phyloP scores from a whole-genome alignment of 2,888 invertebrate genomes.

The Pammene fasciana region DNA sequence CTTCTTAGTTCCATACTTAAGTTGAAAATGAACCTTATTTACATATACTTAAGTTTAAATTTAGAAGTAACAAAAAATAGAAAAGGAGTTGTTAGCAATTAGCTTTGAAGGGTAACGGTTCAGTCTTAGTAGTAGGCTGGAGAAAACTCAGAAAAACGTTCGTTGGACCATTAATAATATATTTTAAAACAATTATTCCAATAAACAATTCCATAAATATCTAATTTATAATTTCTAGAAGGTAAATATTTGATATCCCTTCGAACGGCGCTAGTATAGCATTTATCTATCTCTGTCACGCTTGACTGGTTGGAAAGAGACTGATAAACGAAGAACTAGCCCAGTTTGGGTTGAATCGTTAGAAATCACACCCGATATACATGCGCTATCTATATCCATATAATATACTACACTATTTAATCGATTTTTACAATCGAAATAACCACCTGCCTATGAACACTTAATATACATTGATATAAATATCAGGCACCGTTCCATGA shows the following conservation, averaged over 20 bases:
- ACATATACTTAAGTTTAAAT: neutral
- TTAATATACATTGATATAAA: slow-evolving; percentile 16
- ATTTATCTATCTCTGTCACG: slow-evolving; percentile 1
- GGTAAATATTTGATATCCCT: slow-evolving; percentile 31
- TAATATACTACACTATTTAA: slow-evolving; percentile 16
- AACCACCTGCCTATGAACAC: slow-evolving; percentile 32
- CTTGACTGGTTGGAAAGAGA: slow-evolving; percentile 21
- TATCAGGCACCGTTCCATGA: neutral
- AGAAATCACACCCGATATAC: slow-evolving; percentile 21
- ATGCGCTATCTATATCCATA: slow-evolving; percentile 16
- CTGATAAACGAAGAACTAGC: neutral
- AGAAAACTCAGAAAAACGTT: slow-evolving; percentile 57
- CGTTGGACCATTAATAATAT: slow-evolving; percentile 62
- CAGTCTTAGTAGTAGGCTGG: slow-evolving; percentile 70
- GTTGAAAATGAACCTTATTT: neutral
- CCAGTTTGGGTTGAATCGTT: neutral
- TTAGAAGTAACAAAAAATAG: neutral
- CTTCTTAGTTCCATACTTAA: neutral
- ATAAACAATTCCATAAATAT: slow-evolving; percentile 41
- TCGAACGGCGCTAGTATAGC: neutral
- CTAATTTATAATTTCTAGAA: slow-evolving; percentile 33
- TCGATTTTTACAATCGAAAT: slow-evolving; percentile 12
- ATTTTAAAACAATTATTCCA: slow-evolving; percentile 45
- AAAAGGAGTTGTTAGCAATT: neutral
- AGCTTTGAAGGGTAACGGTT: slow-evolving; percentile 55